Conservation (phyloP, 2,888 invertebrate genomes). For the Phaonia tiefii region DNA sequence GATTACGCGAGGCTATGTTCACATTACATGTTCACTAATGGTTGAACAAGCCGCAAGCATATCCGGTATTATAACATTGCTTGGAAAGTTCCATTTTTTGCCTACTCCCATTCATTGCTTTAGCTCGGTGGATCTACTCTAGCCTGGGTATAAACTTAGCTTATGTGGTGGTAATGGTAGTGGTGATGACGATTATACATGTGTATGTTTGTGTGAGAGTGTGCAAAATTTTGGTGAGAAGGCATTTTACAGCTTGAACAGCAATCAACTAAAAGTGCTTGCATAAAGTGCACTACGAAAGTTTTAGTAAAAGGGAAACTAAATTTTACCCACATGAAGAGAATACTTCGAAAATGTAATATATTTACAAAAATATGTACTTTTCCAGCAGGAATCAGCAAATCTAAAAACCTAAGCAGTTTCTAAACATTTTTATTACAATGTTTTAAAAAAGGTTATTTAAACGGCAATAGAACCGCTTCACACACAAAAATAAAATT, state of each 20-base stretch:
- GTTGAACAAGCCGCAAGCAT: conserved; percentile 79
- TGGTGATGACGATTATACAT: neutral
- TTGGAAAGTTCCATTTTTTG: conserved; percentile 38
- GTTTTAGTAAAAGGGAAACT: conserved; percentile 18
- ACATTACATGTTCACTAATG: conserved; percentile 78
- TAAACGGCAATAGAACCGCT: too few relatives aligned
- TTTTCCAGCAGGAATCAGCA: too few relatives aligned
- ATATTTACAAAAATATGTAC: too few relatives aligned
- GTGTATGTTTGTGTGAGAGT: neutral
- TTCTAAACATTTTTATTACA: too few relatives aligned
- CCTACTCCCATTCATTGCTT: neutral
- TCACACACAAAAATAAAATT: too few relatives aligned
- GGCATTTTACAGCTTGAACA: conserved; percentile 8
- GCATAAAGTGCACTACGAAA: too few relatives aligned
- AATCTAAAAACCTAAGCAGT: too few relatives aligned
- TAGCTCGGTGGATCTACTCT: neutral
- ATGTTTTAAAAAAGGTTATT: too few relatives aligned
- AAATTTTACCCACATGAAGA: too few relatives aligned
- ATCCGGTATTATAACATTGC: conserved; percentile 66
- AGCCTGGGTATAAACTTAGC: conserved; percentile 63
- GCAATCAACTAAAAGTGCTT: conserved; percentile 3
- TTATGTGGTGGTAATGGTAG: conserved; percentile 41
- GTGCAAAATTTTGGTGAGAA: neutral
- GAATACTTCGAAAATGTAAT: too few relatives aligned
- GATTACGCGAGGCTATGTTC: conserved; percentile 67